Base-by-base conservation (phyloP, 2,797 vertebrate species). In the Ambastaia sidthimunki region DNA sequence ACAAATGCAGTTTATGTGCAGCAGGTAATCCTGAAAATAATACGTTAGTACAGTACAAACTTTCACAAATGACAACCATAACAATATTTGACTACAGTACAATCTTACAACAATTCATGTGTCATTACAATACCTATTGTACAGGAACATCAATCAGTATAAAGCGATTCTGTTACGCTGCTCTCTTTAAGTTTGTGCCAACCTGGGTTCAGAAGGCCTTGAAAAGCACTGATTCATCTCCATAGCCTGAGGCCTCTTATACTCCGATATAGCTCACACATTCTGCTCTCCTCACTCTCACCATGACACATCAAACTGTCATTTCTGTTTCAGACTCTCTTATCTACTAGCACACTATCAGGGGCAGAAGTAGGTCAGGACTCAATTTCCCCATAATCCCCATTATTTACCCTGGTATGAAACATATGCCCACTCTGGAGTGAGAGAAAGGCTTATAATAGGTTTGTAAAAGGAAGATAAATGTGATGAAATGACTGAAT, bases 381-480 rank as follows among this genome's bases (percentile, higher is more conserved):
- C 87, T 88, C 82, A 88, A 83, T 85, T 91, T 90, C 88, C 87
- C 87, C 88, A 81, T 90, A 91, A 91, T 92, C 84, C 84, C 71
- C 89, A 91, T 84, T 89, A 91, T 90, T 90, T 84, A 89, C 90
- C 90, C 83, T 85, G 86, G 84, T 84, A 86, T 88, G 88, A 90
- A 92, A 90, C 90, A 90, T 89, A 90, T 90, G 89, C 87, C 86
- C 83, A 85, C 82, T 91, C 88, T 86, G 79, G 85, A 91, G 91
- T 86, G 91, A 89, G 85, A 81, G 84, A 86, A 75, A 89, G 89
- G 89, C 87, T 93, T 91, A 93, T 93, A 91, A 91, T 87, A 92
- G 88, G 86, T 89, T 86, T 90, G 89, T 90, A 90, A 85, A 83
- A 85, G 82, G 84, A 88, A 90, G 89, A 91, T 92, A 92, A 90